Evolutionary conservation across 2,113 vertebrate genomes (phyloP), one percentile per base, ranked within the genome.

Genomic region (Zosterops borbonicus): DNA sequence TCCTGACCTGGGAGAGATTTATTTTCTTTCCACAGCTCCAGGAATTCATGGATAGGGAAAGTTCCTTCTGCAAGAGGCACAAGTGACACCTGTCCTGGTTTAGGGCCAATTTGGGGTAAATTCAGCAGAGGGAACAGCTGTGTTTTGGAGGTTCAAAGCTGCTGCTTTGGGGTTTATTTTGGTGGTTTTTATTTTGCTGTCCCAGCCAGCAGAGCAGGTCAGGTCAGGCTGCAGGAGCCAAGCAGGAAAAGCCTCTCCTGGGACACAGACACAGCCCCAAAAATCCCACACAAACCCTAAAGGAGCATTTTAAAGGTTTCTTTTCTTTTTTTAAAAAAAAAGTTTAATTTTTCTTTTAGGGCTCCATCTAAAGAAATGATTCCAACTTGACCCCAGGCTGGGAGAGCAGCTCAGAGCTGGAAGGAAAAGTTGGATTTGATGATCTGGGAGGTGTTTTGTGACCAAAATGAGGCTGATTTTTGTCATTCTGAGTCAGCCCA

Each of bases 281-380:
- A 84, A 96, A 39, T 90, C 75, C 92, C 53, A n/a, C 62, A 24
- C 1, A 14, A 41, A 33, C 31, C 21, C 78, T 2, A 3, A 33
- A 29, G 31, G 3, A 8, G 6, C 1, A 0, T 13, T 49, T 46
- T 3, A 5, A 15, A 17, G 19, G 64, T 1, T 21, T 25, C 2
- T 35, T 19, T 18, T 44, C 16, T 44, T 16, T 42, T 42, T 42
- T 44, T 44, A 17, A 44, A 17, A 44, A 42, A 37, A 37, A 37
- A 37, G 42, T 44, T 44, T 44, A 16, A 44, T 44, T 44, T 44
- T 44, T 44, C 17, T n/a, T 53, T 20, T 10, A 50, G 11, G 47
- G 76, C 29, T 31, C 3, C n/a, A 77, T 24, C 37, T 9, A 3
- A 69, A 58, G 44, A 12, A 56, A 29, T 20, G 29, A 11, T 42